phyloP scores from a whole-genome alignment of 2,797 vertebrate species.

The Cephalopachus bancanus region DNA sequence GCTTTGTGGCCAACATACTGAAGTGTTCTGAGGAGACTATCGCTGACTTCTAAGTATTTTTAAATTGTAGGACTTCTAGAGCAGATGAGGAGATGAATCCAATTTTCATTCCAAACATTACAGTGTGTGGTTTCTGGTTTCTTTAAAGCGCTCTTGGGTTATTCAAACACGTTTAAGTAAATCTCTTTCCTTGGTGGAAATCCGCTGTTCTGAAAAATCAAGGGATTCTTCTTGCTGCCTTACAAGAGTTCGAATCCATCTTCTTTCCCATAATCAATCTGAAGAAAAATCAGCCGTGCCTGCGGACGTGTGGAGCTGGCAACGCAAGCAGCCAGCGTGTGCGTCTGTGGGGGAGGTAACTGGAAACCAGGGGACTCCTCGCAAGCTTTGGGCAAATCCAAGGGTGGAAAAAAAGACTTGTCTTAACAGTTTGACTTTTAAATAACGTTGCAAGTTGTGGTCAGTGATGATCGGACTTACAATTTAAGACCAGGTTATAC shows the following conservation, averaged over 20 bases:
- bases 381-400: conserved; percentile 36
- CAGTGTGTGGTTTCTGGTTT: conserved; percentile 42
- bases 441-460: conserved; percentile 42
- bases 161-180: conserved; percentile 29
- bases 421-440: conserved; percentile 53
- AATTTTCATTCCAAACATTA: conserved; percentile 65
- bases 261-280: background rate
- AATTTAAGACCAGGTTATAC: conserved; percentile 47
- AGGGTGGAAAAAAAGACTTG: background rate
- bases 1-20: conserved; percentile 3
- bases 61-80: conserved; percentile 42
- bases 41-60: conserved; percentile 20
- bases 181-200: conserved; percentile 54
- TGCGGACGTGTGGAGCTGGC: conserved; percentile 37
- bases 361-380: background rate
- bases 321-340: conserved; percentile 54
- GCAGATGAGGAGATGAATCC: conserved; percentile 35
- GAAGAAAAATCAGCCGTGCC: background rate
- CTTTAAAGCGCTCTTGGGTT: conserved; percentile 59
- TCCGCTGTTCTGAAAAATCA: conserved; percentile 20
- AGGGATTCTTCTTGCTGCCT: conserved; percentile 2
- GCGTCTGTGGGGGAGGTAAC: conserved; percentile 46
- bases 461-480: background rate
- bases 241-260: background rate
- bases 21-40: conserved; percentile 10